Base-by-base conservation (phyloP, 1,140 invertebrate species). In the Caenorhabditis tropicalis region DNA sequence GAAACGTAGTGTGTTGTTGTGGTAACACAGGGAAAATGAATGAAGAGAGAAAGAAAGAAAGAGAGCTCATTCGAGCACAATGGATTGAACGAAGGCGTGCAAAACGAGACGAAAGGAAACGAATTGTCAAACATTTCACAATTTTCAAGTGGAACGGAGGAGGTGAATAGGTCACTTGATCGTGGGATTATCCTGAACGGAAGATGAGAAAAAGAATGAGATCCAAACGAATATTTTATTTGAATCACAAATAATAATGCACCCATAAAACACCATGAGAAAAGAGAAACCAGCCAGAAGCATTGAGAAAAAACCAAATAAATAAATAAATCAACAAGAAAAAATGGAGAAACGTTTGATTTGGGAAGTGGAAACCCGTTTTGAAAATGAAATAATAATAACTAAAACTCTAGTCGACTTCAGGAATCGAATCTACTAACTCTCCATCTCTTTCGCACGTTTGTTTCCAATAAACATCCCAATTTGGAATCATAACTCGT, bases 401-500 rank as follows among this genome's bases (percentile, higher is more conserved):
- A 24, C 0, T 19, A 27, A 27, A 10, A 4, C 27, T 56, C n/a
- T 12, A 65, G 36, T 58, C 31, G 10, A 43, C 65, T 43, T 74
- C 33, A 10, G 65, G 65, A 74, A 74, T 74, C 1, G 65, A 74
- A 10, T 51, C 21, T 5, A 86, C 86, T 1, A 85, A 27, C 15
- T 81, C 74, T 46, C 86, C 86, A 49, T 85, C 82, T 15, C 82
- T 65, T 46, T 87, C 86, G 36, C 86, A 87, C 1, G 49, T 48
- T 16, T 82, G 39, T 4, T 56, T 27, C 86, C 86, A 87, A 49
- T 74, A 86, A 0, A 4, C 16, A 48, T 65, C 43, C 51, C 79
- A 86, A 56, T 86, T 60, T 0, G 79, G 43, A n/a, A 87, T 87
- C 1, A 31, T 24, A 24, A 79, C 48, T n/a, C 53, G n/a, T 15